phyloP scores from a whole-genome alignment of 2,113 vertebrate genomes.

The Chionis minor region DNA sequence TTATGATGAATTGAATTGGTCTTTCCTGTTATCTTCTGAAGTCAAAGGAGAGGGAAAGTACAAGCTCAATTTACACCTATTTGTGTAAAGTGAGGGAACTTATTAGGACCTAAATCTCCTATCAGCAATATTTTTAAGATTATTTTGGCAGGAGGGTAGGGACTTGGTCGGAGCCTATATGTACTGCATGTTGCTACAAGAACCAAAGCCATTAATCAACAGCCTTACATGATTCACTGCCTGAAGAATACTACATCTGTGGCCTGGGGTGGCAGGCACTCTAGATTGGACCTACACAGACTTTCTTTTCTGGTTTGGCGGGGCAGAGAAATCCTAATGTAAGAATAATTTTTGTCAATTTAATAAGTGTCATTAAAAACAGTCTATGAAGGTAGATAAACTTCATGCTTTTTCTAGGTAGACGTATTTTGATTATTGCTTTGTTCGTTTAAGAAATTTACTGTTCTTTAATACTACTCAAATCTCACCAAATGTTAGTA shows the following conservation, averaged over 20 bases:
- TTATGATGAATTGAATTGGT: not conserved
- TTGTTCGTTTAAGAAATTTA: not conserved
- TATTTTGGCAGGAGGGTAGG: not conserved
- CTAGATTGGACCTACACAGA: not conserved
- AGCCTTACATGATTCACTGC: not conserved
- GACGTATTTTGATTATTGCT: not conserved
- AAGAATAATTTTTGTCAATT: not conserved
- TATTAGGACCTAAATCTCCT: not conserved
- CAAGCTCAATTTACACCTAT: not conserved
- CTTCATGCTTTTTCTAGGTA: not conserved
- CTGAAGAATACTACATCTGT: not conserved
- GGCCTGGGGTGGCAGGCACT: not conserved
- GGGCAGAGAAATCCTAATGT: not conserved
- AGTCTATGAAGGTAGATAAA: not conserved
- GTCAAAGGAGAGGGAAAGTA: not conserved
- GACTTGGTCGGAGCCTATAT: not conserved
- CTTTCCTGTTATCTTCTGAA: not conserved
- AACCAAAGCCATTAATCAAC: not conserved
- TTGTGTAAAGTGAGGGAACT: not conserved
- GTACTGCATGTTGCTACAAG: not conserved
- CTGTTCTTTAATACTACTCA: not conserved
- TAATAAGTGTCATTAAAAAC: not conserved
- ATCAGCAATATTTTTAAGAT: not conserved
- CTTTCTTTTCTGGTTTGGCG: not conserved
- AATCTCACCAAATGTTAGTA: not conserved